Evolutionary conservation across 64 coral and sea anemone genomes (phyloP), one percentile per base, ranked within the genome.

Genomic region (Exaiptasia diaphana): DNA sequence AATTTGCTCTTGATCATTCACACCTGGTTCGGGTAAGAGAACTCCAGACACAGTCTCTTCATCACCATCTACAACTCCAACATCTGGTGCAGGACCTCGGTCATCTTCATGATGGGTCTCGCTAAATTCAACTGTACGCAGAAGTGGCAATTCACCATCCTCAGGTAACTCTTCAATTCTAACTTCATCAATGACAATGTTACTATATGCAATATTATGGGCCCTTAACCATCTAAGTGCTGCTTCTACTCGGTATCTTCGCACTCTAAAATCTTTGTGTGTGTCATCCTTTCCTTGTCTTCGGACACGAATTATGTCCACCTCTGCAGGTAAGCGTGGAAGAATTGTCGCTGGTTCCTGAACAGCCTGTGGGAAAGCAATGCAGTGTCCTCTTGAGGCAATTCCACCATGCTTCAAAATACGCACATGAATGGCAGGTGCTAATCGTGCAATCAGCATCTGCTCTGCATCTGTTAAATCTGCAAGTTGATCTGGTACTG

Each of bases 401-500:
- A 73, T 71, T 3, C 82, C 82, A 14, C 82, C 82, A 40, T 85
- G 82, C 56, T 74, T 85, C 43, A 80, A 63, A 25, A 63, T 25
- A 64, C 23, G 53, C 20, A 80, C 55, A 61, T 63, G 55, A 35
- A 74, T 73, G 9, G 68, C 67, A 20, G 68, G 67, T 15, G 44
- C 68, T 35, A 74, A 17, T 41, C 82, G 56, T 23, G 82, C 67
- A 40, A 85, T 63, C 1, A 85, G 68, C 68, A 85, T 85, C 56
- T 85, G 67, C 49, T 74, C 82, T 29, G 68, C 48, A 39, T 85
- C 67, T 74, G 82, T 58, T 37, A 85, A 18, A 43, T 35, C 50
- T 28, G 17, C 26, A 10, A 85, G 53, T 18, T 74, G 13, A 15
- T 40, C 68, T 41, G 82, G 67, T 28, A 85, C 33, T 22, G 13